These are phyloP conservation scores for Drosophila quinaria DNA, from an alignment of 2,888 invertebrate genomes.

Conservation along the genomic window DNA sequence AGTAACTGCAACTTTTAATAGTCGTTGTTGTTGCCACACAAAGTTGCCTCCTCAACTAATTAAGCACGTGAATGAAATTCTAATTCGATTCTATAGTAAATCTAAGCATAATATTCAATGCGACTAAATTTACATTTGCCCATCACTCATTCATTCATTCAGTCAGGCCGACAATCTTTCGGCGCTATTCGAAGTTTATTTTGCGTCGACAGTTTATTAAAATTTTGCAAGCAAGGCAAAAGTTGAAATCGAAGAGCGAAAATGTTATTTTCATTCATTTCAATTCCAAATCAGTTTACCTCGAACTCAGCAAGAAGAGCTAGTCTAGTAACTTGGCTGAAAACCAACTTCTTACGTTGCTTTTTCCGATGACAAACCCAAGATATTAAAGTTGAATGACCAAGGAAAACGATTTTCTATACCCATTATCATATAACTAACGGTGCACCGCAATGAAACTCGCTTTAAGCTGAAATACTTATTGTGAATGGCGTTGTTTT, in stretches of 20 bases:
- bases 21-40: slow-evolving; percentile 1
- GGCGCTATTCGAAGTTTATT: slow-evolving; percentile 17
- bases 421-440: slow-evolving; percentile 73
- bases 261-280: slow-evolving; percentile 67
- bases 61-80: slow-evolving; percentile 38
- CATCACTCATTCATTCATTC: slow-evolving; percentile 28
- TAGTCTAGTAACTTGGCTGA: slow-evolving; percentile 74
- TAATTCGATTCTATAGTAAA: slow-evolving; percentile 11
- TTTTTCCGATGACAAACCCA: slow-evolving; percentile 69
- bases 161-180: neutral
- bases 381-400: slow-evolving; percentile 67
- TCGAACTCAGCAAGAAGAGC: slow-evolving; percentile 12
- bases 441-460: slow-evolving; percentile 43
- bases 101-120: slow-evolving; percentile 1
- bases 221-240: slow-evolving; percentile 72
- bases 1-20: slow-evolving; percentile 47
- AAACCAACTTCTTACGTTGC: slow-evolving; percentile 60
- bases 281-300: slow-evolving; percentile 63
- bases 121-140: slow-evolving; percentile 17
- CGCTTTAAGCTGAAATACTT: slow-evolving; percentile 32
- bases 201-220: slow-evolving; percentile 59
- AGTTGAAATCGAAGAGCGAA: slow-evolving; percentile 45
- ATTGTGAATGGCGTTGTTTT: slow-evolving; percentile 44
- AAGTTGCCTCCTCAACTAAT: slow-evolving; percentile 43
- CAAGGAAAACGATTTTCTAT: slow-evolving; percentile 67